Conservation (phyloP, 2,888 invertebrate genomes). For the Syrphus vitripennis region DNA sequence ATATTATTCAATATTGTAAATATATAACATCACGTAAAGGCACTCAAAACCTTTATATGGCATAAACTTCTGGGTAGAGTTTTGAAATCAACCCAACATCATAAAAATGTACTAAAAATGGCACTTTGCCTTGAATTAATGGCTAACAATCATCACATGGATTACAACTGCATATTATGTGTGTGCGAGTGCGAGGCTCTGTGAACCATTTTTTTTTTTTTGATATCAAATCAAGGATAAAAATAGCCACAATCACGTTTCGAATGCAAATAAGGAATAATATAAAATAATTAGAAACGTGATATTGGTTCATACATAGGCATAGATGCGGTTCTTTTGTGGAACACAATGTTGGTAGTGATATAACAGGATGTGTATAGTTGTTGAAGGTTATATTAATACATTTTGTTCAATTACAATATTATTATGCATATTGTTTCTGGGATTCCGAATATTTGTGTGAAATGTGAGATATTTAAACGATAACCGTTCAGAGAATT, state of each 20-base stretch:
- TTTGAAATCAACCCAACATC: constrained; percentile 12
- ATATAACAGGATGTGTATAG: background rate
- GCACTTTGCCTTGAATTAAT: constrained; percentile 3
- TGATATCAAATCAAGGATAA: background rate
- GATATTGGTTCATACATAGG: background rate
- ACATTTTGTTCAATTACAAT: background rate
- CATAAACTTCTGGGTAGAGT: constrained; percentile 25
- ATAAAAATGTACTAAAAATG: constrained; percentile 39
- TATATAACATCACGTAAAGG: background rate
- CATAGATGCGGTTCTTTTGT: background rate
- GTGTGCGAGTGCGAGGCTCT: background rate
- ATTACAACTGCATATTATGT: background rate
- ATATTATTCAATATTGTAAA: background rate
- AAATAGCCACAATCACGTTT: constrained; percentile 20
- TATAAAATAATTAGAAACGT: constrained; percentile 40
- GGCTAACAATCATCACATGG: constrained; percentile 2
- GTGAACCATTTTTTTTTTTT: background rate
- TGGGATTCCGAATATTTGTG: background rate
- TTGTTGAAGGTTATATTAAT: background rate
- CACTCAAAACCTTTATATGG: background rate
- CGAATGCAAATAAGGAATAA: constrained; percentile 38
- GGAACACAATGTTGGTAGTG: background rate
- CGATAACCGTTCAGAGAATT: background rate
- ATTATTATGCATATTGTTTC: background rate
- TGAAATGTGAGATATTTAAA: background rate